Evolutionary conservation across 2,888 invertebrate genomes (phyloP), one percentile per base, ranked within the genome.

Genomic region (Alviniconcha strummeri): DNA sequence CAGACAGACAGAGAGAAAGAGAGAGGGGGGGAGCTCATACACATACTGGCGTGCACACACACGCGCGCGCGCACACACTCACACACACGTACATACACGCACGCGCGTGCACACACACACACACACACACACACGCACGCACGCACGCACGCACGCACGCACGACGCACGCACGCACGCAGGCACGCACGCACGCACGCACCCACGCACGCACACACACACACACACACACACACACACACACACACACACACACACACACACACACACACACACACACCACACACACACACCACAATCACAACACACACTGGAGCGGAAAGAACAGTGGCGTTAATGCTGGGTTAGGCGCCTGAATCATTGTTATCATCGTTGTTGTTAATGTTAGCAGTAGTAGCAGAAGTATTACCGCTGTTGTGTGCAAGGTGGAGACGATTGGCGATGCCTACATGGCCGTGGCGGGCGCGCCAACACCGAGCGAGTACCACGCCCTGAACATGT

Each of bases 361-460:
- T 36, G 36, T 36, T 36, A 36, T 36, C 36, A 36, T 3, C 36
- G 36, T 36, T 36, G 36, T 36, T 36, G 36, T 36, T 36, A 36
- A 1, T 3, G 36, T 36, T 36, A 36, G 36, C 36, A 36, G 36
- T 36, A 36, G 36, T 36, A 36, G 36, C 36, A 36, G 36, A 3
- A 36, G 36, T 36, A 36, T 36, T 36, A 36, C 36, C 36, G 36
- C 36, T 36, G 36, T 36, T 36, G 36, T 36, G 36, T 36, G 36
- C 57, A 93, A 98, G 97, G 97, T 98, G 71, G 99, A 99, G 94
- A 99, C 99, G 0, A 98, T 99, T 88, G 98, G 99, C 0, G 99
- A 99, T 92, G 99, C 99, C 0, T 99, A 99, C 93, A 98, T 99
- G 98, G 98, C 98, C 0, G 99, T 98, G 0, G 97, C 98, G 0